Base-by-base conservation (phyloP, 1,140 invertebrate genomes). In the Phymorhynchus buccinoides region DNA sequence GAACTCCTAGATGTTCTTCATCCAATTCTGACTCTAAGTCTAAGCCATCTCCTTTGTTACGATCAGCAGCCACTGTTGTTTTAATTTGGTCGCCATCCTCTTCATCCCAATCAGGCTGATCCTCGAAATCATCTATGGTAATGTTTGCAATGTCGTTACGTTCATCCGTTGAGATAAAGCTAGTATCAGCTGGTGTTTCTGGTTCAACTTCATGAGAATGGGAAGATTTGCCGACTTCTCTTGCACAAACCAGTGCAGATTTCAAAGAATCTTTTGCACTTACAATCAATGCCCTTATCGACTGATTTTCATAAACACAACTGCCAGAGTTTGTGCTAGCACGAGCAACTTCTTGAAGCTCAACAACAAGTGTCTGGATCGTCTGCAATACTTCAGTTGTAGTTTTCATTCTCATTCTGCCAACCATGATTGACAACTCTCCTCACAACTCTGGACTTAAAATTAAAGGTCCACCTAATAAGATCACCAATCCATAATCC, bases 181-280 rank as follows among this genome's bases (percentile, higher is more conserved):
- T 48, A 27, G 12, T 62, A 27, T 22, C 56, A 16, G 56, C 12
- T 27, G 56, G 56, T 62, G 56, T 22, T 18, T 4, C 12, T 62
- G 56, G n/a, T n/a, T n/a, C n/a, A n/a, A n/a, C n/a, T n/a, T n/a
- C n/a, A n/a, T n/a, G n/a, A n/a, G n/a, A n/a, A n/a, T n/a, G n/a
- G n/a, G n/a, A 12, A 62, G 22, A 0, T 62, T 62, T 62, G 56
- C 22, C n/a, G n/a, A 14, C 22, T 62, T 62, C 56, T 62, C 18
- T 3, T 37, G 37, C 35, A 75, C 35, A 75, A 7, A 16, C 2
- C 30, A 75, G 42, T 41, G 73, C 73, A 27, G 73, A 75, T 32
- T 30, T 41, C 73, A 75, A 75, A 41, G 73, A 75, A 22, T 75
- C 73, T 75, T 37, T 75, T 41, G 73, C 73, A 75, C 27, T 41